These are phyloP conservation scores for Adineta ricciae DNA, from an alignment of 2,888 invertebrate species.

Conservation along the genomic window DNA sequence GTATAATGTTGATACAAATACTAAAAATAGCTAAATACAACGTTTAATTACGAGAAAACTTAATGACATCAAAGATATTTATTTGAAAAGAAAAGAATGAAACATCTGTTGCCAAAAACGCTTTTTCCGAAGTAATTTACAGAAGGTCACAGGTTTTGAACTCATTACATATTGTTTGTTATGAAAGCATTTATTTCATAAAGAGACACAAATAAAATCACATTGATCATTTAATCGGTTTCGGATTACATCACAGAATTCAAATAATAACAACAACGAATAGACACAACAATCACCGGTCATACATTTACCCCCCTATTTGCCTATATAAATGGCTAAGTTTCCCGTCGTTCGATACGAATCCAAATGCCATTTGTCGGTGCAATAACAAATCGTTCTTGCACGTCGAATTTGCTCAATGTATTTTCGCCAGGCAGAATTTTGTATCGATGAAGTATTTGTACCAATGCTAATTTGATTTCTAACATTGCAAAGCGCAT, in stretches of 20 bases:
- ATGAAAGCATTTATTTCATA: background rate
- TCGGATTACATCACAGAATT: background rate
- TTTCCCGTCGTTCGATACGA: background rate
- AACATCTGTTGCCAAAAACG: too few species aligned
- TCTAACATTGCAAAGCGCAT: constrained; percentile 14
- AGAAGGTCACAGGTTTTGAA: too few species aligned
- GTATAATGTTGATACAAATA: too few species aligned
- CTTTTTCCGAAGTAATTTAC: too few species aligned
- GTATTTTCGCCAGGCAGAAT: constrained; percentile 7
- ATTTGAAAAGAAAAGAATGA: too few species aligned
- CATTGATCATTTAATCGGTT: background rate
- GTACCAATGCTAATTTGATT: background rate
- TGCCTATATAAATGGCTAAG: background rate
- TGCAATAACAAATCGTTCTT: constrained; percentile 8
- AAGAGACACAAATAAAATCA: background rate
- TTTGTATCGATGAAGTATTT: background rate
- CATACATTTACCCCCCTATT: background rate
- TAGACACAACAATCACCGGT: background rate
- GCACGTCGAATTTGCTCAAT: background rate
- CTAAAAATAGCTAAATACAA: too few species aligned
- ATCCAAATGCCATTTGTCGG: constrained; percentile 7
- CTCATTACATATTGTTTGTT: background rate
- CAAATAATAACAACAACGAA: background rate
- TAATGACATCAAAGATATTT: too few species aligned
- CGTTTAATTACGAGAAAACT: too few species aligned